These are phyloP conservation scores for Gambelia wislizenii DNA, from an alignment of 2,797 vertebrate species.

Conservation along the genomic window DNA sequence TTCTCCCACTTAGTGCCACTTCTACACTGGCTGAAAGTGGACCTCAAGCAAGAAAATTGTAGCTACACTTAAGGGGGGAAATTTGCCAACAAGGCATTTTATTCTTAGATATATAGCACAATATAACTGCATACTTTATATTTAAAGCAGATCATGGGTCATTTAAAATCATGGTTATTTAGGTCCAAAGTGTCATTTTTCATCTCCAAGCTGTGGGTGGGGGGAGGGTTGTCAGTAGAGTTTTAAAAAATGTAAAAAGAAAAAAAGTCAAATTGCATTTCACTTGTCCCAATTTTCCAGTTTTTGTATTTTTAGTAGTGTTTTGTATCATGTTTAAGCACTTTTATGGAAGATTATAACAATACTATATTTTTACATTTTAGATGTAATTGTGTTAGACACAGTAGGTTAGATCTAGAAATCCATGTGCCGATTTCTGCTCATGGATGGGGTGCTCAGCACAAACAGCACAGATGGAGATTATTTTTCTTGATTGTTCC, in stretches of 20 bases:
- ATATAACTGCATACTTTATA: conserved; percentile 26
- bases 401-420: neutral
- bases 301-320: neutral
- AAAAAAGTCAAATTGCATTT: neutral
- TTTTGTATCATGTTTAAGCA: neutral
- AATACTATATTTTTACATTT: neutral
- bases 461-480: neutral
- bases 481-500: neutral
- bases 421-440: neutral
- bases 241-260: neutral
- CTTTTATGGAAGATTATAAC: neutral
- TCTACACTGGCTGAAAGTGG: conserved; percentile 45
- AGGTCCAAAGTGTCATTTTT: conserved; percentile 11
- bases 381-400: neutral
- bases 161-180: conserved; percentile 30
- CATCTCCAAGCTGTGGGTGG: neutral
- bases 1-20: neutral
- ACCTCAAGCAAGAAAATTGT: conserved; percentile 51
- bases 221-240: neutral
- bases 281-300: neutral
- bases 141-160: conserved; percentile 50
- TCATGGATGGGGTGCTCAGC: neutral
- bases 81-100: conserved; percentile 51
- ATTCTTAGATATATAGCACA: conserved; percentile 36
- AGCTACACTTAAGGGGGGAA: conserved; percentile 28